Evolutionary conservation across 2,888 invertebrate genomes (phyloP).

Genomic region (Blastobasis lacticolella): DNA sequence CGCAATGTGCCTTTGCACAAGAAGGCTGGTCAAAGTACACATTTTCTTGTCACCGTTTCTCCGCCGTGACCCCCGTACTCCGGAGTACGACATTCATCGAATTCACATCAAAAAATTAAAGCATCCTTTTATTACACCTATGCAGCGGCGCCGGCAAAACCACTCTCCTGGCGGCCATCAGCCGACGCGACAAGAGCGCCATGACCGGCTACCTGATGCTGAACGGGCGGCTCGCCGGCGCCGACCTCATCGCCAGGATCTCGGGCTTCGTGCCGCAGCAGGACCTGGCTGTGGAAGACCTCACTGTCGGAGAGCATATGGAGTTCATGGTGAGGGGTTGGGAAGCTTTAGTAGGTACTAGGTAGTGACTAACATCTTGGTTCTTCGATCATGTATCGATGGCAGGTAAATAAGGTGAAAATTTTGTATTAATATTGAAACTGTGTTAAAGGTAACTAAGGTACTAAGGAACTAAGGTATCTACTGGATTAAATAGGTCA

Average conservation of each 20-base stretch:
- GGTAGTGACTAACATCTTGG: neutral
- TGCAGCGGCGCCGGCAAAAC: slow-evolving; percentile 85
- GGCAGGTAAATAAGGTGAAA: neutral
- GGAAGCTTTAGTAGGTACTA: neutral
- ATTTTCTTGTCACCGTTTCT: too few species aligned
- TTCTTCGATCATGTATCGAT: neutral
- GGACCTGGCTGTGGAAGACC: slow-evolving; percentile 84
- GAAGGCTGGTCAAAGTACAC: too few species aligned
- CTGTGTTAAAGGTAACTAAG: neutral
- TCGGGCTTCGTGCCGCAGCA: slow-evolving; percentile 92
- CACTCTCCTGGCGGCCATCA: slow-evolving; percentile 81
- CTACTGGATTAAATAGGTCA: too few species aligned
- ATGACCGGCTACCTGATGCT: slow-evolving; percentile 80
- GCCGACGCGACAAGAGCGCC: slow-evolving; percentile 80
- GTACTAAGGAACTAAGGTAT: too few species aligned
- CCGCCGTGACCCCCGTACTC: too few species aligned
- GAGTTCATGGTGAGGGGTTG: slow-evolving; percentile 82
- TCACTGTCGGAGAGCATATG: slow-evolving; percentile 88
- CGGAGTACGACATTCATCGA: too few species aligned
- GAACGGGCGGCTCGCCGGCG: slow-evolving; percentile 78
- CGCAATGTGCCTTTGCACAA: too few species aligned
- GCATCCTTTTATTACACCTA: too few species aligned
- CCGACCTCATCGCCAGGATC: slow-evolving; percentile 79
- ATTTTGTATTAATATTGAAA: neutral
- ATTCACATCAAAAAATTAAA: too few species aligned